phyloP scores from a whole-genome alignment of 2,797 vertebrate species.

The Neostethus bicornis region DNA sequence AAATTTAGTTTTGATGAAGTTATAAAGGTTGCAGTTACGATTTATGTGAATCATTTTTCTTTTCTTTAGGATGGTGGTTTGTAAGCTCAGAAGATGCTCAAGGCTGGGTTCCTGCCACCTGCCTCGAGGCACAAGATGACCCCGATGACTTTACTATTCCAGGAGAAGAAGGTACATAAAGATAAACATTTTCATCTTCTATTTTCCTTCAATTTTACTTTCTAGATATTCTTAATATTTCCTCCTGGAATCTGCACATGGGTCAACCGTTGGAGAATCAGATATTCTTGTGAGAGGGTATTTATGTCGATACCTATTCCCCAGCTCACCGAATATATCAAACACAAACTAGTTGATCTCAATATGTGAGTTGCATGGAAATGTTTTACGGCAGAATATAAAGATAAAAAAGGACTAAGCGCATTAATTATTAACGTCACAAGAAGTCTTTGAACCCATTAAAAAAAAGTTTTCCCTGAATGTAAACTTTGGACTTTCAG shows the following conservation, averaged over 20 bases:
- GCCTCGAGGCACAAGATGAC: slow-evolving; percentile 95
- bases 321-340: too few species aligned
- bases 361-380: too few species aligned
- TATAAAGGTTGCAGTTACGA: neutral
- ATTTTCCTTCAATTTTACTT: neutral
- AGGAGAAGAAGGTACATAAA: slow-evolving; percentile 89
- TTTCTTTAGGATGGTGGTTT: slow-evolving; percentile 94
- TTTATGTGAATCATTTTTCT: neutral
- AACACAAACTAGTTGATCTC: too few species aligned
- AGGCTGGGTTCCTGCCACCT: slow-evolving; percentile 98
- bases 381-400: too few species aligned
- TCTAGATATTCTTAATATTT: neutral
- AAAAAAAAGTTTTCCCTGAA: too few species aligned
- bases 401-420: too few species aligned
- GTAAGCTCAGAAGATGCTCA: slow-evolving; percentile 94
- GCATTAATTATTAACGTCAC: too few species aligned
- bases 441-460: too few species aligned
- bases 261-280: neutral
- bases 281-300: too few species aligned
- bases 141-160: slow-evolving; percentile 92
- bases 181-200: neutral
- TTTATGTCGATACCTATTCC: too few species aligned
- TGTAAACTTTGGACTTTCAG: too few species aligned
- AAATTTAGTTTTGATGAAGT: neutral
- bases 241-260: neutral